Conservation (phyloP, 2,113 vertebrate genomes). For the Pycnonotus jocosus region DNA sequence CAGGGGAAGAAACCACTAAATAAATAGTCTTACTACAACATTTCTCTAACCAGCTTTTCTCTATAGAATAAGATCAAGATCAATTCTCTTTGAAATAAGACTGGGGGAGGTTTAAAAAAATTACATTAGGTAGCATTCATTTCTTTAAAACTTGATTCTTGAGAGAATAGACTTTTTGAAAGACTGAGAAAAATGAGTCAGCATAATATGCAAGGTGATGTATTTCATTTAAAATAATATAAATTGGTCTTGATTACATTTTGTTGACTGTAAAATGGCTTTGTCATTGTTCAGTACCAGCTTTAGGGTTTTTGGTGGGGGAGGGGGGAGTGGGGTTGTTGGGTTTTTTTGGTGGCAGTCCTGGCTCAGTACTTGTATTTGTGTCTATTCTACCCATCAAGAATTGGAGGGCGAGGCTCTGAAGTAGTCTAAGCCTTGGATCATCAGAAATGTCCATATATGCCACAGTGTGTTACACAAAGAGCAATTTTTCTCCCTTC, state of each 20-base stretch:
- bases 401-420: neutral
- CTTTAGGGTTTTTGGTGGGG: accelerated
- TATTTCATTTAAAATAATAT: neutral
- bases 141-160: neutral
- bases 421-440: neutral
- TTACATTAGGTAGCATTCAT: neutral
- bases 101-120: neutral
- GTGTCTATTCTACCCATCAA: neutral
- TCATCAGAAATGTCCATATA: neutral
- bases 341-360: neutral
- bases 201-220: neutral
- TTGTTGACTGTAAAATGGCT: neutral
- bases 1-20: neutral
- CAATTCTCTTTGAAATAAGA: neutral
- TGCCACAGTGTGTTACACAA: neutral
- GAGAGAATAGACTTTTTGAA: neutral
- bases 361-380: neutral
- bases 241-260: neutral
- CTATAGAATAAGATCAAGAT: neutral
- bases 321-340: accelerated
- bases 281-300: neutral
- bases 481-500: neutral
- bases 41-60: neutral
- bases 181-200: neutral
- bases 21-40: neutral